Evolutionary conservation across 2,113 vertebrate genomes (phyloP).

Genomic region (Synodontis membranacea): DNA sequence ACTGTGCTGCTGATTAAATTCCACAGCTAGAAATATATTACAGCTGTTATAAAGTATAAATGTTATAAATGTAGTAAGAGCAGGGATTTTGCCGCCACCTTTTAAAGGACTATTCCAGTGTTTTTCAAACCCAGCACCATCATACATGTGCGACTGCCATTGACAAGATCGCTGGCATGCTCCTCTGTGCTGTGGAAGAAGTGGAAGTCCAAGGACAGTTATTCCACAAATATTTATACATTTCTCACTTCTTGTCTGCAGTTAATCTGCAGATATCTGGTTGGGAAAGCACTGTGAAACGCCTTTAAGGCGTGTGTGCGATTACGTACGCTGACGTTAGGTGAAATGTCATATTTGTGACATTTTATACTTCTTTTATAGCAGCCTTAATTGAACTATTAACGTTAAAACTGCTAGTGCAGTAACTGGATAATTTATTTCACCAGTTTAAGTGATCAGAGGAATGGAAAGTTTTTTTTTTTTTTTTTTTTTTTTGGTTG

Average conservation of each 20-base stretch:
- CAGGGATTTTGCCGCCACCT: not conserved
- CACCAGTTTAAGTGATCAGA: not conserved
- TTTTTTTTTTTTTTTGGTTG: conserved; percentile 10
- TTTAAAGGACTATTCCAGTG: not conserved
- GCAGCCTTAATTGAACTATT: conserved; percentile 20
- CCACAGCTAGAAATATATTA: conserved; percentile 18
- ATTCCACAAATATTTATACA: not conserved
- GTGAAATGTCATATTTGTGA: conserved; percentile 18
- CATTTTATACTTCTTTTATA: conserved; percentile 30
- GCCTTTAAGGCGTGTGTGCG: not conserved
- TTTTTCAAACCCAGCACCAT: not conserved
- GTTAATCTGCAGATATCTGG: not conserved
- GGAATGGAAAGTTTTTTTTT: conserved; percentile 41
- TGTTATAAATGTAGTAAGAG: conserved; percentile 17
- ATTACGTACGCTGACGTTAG: not conserved
- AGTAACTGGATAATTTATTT: conserved; percentile 41
- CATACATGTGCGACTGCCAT: not conserved
- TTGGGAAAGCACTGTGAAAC: not conserved
- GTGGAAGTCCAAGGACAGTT: not conserved
- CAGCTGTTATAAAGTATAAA: conserved; percentile 41
- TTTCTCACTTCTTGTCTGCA: not conserved
- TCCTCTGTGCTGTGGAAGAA: not conserved
- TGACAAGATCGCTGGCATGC: not conserved
- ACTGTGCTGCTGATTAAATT: conserved; percentile 38
- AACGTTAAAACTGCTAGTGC: not conserved